Evolutionary conservation across 2,797 vertebrate species (phyloP).

Genomic region (Telmatherina bonti): DNA sequence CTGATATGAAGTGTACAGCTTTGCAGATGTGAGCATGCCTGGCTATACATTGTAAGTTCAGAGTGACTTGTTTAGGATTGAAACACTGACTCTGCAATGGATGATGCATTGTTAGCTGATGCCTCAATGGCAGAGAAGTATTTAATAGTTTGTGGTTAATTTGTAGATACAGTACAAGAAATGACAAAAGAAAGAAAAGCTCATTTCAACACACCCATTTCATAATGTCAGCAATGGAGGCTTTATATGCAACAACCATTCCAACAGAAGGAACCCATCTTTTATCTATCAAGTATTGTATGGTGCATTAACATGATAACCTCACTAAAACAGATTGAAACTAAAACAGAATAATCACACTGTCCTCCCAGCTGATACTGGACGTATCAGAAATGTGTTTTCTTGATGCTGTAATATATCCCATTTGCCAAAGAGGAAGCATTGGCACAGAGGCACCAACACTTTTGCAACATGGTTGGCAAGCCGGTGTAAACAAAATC

Average conservation of each 20-base stretch:
- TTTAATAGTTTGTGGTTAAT: slow-evolving; percentile 18
- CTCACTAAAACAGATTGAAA: neutral
- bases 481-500: slow-evolving; percentile 16
- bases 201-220: neutral
- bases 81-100: slow-evolving; percentile 36
- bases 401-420: slow-evolving; percentile 29
- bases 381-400: neutral
- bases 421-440: neutral
- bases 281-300: neutral
- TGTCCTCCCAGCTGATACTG: slow-evolving; percentile 7
- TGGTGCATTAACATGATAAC: neutral
- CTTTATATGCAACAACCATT: slow-evolving; percentile 1
- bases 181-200: slow-evolving; percentile 10
- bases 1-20: slow-evolving; percentile 61
- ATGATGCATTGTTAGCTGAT: slow-evolving; percentile 28
- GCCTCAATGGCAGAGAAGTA: slow-evolving; percentile 9
- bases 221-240: slow-evolving; percentile 17
- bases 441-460: neutral
- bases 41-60: slow-evolving; percentile 45
- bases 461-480: neutral
- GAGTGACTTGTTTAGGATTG: slow-evolving; percentile 60
- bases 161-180: slow-evolving; percentile 9
- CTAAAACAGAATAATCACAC: neutral
- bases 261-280: neutral
- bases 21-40: slow-evolving; percentile 51